Evolutionary conservation across 2,113 vertebrate species (phyloP), one percentile per base, ranked within the genome.

Genomic region (Tiliqua scincoides): DNA sequence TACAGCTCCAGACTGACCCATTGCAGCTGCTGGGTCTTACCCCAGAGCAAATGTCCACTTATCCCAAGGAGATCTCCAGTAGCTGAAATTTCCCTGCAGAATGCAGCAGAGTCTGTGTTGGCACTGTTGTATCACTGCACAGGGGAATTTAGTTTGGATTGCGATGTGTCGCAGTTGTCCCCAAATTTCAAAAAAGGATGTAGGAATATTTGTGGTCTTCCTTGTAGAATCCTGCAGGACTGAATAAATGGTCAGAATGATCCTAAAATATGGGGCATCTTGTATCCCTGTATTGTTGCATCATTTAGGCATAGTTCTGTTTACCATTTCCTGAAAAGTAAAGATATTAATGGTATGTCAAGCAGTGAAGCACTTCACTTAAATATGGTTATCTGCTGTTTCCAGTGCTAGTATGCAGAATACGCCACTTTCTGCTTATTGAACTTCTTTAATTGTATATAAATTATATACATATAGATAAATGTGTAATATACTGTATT

Each of bases 391-490:
- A 84, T n/a, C 91, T 43, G 71, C 71, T 88, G 76, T 94, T 93
- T 75, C 61, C 91, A 88, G 82, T 70, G 70, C 80, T 85, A 79
- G 70, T 63, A 80, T 84, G 90, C 78, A 91, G 89, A 92, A 35
- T 79, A 92, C 89, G 65, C 70, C 86, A 73, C 88, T 71, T 81
- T 91, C 72, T 91, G 81, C 91, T 92, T 82, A 83, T 70, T 88
- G 74, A 88, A 93, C 27, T 83, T 91, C 77, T 85, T 77, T 63
- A 73, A 77, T 84, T 91, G 89, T 93, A 71, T 87, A 93, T 92
- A 93, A 96, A 93, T 90, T 89, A 82, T 91, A 84, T 86, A 83
- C 80, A 61, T 87, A 87, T 89, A 90, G 71, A 82, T 93, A 89
- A 91, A 87, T 92, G 27, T 74, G 68, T 65, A 71, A 81, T 81